Evolutionary conservation across 2,888 invertebrate genomes (phyloP), one percentile per base, ranked within the genome.

Genomic region (Digitonthophagus gazella): DNA sequence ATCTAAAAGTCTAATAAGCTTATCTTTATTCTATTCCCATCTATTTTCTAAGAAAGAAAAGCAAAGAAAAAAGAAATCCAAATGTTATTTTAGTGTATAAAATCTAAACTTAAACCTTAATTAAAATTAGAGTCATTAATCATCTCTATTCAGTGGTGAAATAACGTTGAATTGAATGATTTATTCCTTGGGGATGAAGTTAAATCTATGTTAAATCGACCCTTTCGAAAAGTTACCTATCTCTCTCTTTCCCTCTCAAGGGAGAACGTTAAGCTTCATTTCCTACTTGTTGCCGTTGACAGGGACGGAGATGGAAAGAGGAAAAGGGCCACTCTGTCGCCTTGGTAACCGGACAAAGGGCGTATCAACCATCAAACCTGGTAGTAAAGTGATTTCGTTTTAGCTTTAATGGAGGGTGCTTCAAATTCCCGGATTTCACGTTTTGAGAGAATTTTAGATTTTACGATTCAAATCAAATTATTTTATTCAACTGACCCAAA

Each of bases 291-390:
- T 74, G 74, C 74, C 71, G 71, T 61, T 66, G 19, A 20, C 61
- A 18, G n/a, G 61, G 6, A n/a, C 11, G 5, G 61, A 18, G 61
- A 18, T 19, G 20, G 61, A 28, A 44, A 6, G 28, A 44, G 28
- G 28, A 44, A 69, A n/a, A 68, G 72, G 72, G 73, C 73, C 75
- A 75, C 75, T 75, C 74, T 74, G 75, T 75, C 70, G 66, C 74
- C 75, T 67, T 67, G 73, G 74, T 66, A 72, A 75, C 75, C 71
- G 72, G 72, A 73, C 72, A 72, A 74, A 74, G 71, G 71, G 72
- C 71, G 66, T 66, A 69, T 69, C 66, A 66, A 61, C 69, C 18
- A 69, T 69, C 69, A 69, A 66, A n/a, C 55, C 63, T 44, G 20
- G 58, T 56, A 16, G 63, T 22, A 66, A 61, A 61, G 66, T 56